These are phyloP conservation scores for Rhabdornis inornatus DNA, from an alignment of 2,113 vertebrate species.

Conservation along the genomic window DNA sequence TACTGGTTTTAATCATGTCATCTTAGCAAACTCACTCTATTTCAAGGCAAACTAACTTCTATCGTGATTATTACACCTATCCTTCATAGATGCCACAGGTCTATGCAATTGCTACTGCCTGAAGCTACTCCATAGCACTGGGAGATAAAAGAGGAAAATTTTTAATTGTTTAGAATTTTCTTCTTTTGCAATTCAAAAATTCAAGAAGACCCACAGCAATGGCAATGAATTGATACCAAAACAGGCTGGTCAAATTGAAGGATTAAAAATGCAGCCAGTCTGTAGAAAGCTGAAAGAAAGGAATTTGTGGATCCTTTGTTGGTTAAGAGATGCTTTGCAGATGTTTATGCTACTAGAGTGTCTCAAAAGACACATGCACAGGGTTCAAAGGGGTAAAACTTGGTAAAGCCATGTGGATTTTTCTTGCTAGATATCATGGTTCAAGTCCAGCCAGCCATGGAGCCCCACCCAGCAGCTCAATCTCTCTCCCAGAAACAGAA, in stretches of 20 bases:
- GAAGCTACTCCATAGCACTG: neutral
- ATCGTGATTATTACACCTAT: neutral
- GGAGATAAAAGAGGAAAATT: neutral
- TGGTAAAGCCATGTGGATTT: neutral
- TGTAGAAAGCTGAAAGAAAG: neutral
- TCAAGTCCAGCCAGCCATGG: accelerated
- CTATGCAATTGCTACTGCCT: neutral
- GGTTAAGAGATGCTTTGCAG: neutral
- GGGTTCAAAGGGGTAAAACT: neutral
- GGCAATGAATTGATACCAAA: neutral
- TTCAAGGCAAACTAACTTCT: neutral
- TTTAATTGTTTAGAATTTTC: neutral
- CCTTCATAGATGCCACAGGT: neutral
- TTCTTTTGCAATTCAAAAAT: neutral
- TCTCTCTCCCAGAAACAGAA: neutral
- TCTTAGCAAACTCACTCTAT: neutral
- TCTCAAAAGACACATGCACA: neutral
- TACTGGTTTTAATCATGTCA: neutral
- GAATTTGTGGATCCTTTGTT: neutral
- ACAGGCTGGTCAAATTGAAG: neutral
- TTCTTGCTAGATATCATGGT: neutral
- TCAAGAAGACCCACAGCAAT: neutral
- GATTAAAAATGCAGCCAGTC: neutral
- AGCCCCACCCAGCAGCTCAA: neutral
- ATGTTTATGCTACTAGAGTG: neutral